These are phyloP conservation scores for Henicopernis longicauda DNA, from an alignment of 2,113 vertebrate species.

Conservation along the genomic window DNA sequence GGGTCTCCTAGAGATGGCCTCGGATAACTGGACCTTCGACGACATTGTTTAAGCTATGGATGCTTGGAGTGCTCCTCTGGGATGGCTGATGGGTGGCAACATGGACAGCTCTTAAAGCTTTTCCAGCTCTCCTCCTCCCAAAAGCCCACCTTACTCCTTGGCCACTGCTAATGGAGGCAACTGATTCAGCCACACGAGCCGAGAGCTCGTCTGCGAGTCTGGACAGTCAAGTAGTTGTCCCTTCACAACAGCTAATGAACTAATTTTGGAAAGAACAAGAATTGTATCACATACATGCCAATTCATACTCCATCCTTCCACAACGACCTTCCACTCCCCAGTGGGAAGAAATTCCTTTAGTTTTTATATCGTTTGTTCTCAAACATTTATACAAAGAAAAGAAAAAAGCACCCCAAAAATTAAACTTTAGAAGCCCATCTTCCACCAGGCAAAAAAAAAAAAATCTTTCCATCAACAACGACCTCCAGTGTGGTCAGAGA, in stretches of 20 bases:
- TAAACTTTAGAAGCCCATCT: not conserved
- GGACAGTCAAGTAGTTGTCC: not conserved
- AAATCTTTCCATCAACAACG: not conserved
- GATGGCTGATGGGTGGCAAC: not conserved
- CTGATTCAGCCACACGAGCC: not conserved
- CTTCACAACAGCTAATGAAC: not conserved
- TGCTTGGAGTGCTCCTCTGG: not conserved
- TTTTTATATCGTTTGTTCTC: not conserved
- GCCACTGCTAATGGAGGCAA: not conserved
- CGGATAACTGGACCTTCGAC: not conserved
- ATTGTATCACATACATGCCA: not conserved
- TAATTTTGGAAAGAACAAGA: not conserved
- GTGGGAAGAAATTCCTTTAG: not conserved
- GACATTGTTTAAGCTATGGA: not conserved
- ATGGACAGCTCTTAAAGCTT: not conserved
- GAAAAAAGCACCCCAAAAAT: not conserved
- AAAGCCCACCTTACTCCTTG: not conserved
- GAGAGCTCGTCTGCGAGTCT: not conserved
- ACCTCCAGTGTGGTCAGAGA: not conserved
- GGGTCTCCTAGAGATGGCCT: not conserved
- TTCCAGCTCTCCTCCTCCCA: not conserved
- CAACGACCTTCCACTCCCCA: not conserved
- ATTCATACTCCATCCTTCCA: not conserved
- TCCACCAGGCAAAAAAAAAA: not conserved
- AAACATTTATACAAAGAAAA: not conserved